These are phyloP conservation scores for Leucoraja erinaceus DNA, from an alignment of 2,113 vertebrate genomes.

Conservation along the genomic window DNA sequence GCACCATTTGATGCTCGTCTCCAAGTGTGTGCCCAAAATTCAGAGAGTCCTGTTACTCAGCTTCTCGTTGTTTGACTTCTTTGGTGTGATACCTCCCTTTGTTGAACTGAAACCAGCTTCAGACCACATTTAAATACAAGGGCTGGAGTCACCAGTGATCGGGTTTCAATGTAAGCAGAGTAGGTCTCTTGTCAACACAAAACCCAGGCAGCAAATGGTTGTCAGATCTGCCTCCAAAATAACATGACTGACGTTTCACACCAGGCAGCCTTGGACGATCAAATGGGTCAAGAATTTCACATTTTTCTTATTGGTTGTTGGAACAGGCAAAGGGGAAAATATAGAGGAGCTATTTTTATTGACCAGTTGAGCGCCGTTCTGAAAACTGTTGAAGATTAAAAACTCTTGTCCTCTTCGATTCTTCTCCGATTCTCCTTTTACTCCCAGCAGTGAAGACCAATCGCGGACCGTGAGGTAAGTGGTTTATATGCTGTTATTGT, in stretches of 20 bases:
- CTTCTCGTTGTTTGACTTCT: not conserved
- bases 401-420: not conserved
- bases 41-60: not conserved
- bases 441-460: not conserved
- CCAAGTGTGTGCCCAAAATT: too few species aligned
- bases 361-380: constrained; percentile 25
- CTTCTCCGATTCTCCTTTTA: not conserved
- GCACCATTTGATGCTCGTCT: too few species aligned
- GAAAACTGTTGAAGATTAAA: constrained; percentile 7
- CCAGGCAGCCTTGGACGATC: constrained; percentile 10
- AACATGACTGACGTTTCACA: constrained; percentile 16
- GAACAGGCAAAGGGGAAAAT: not conserved
- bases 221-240: constrained; percentile 32
- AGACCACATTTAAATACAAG: constrained; percentile 19
- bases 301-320: not conserved
- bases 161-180: constrained; percentile 15
- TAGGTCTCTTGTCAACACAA: constrained; percentile 14
- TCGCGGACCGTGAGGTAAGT: not conserved
- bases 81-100: not conserved
- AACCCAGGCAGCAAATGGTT: not conserved
- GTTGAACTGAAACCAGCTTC: not conserved
- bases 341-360: constrained; percentile 25
- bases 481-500: not conserved
- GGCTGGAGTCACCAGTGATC: constrained; percentile 26
- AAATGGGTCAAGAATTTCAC: not conserved